Conservation (phyloP, 2,113 vertebrate species). For the Synodontis membranacea region DNA sequence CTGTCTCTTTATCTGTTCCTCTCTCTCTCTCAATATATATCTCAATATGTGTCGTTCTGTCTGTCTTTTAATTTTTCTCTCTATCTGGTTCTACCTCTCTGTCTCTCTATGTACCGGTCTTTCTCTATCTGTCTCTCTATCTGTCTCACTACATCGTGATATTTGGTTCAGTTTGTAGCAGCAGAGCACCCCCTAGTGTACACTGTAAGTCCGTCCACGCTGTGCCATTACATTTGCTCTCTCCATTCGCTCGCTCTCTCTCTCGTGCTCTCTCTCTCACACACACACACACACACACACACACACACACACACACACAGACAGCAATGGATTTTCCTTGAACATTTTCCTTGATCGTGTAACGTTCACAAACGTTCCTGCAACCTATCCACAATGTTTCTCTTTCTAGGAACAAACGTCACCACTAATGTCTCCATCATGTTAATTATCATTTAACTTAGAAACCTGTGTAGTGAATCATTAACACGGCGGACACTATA, state of each 20-base stretch:
- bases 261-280: background rate
- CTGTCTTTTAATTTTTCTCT: background rate
- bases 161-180: background rate
- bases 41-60: too few relatives aligned
- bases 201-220: background rate
- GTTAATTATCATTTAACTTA: background rate
- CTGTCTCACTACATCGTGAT: background rate
- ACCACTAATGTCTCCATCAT: background rate
- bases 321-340: background rate
- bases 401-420: background rate
- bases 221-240: background rate
- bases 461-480: too few relatives aligned
- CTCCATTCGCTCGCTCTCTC: background rate
- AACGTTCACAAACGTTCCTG: background rate
- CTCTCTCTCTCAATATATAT: background rate
- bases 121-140: background rate
- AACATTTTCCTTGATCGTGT: background rate
- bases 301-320: slow-evolving; percentile 5
- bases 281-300: background rate
- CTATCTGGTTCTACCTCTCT: background rate
- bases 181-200: background rate
- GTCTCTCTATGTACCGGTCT: background rate
- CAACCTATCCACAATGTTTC: background rate
- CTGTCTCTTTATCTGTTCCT: background rate
- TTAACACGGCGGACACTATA: background rate